A percentile compares a stretch with the other conserved stretches of the same genome.
Evolutionary conservation across 2,113 vertebrate genomes (phyloP).

Genomic region (Dromaius novaehollandiae): DNA sequence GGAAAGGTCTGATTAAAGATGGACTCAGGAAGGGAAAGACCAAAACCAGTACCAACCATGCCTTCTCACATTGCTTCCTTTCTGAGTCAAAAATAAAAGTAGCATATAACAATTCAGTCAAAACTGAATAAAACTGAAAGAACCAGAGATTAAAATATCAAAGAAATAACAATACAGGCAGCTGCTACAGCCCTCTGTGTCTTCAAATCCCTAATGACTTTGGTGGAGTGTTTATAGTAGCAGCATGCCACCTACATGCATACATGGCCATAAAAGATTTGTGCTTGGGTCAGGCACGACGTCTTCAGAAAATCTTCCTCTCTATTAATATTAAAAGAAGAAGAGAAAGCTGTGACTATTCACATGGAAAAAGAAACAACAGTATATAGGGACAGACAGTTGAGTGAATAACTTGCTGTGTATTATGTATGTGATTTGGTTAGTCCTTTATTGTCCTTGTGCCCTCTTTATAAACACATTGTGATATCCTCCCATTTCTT

Average conservation of each 20-base stretch:
- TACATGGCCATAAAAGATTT: not conserved
- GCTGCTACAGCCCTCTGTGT: not conserved
- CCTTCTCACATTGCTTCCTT: not conserved
- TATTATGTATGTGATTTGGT: conserved; percentile 35
- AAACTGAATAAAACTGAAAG: not conserved
- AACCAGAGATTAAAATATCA: not conserved
- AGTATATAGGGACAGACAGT: not conserved
- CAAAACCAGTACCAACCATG: not conserved
- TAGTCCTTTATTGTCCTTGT: conserved; percentile 40
- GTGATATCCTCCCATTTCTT: not conserved
- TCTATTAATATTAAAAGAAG: conserved; percentile 48
- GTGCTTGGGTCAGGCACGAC: not conserved
- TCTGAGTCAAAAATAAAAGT: not conserved
- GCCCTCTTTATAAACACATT: not conserved
- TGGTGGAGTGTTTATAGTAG: conserved; percentile 3
- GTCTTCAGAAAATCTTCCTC: not conserved
- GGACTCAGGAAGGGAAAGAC: not conserved
- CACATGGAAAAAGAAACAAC: not conserved
- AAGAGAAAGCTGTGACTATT: conserved; percentile 28
- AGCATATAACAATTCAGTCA: not conserved
- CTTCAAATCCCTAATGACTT: not conserved
- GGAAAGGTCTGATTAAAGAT: not conserved
- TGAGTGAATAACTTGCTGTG: conserved; percentile 1
- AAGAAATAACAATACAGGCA: not conserved
- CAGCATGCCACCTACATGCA: not conserved